Evolutionary conservation across 2,888 invertebrate genomes (phyloP), one percentile per base, ranked within the genome.

Genomic region (Eumerus sabulonum): DNA sequence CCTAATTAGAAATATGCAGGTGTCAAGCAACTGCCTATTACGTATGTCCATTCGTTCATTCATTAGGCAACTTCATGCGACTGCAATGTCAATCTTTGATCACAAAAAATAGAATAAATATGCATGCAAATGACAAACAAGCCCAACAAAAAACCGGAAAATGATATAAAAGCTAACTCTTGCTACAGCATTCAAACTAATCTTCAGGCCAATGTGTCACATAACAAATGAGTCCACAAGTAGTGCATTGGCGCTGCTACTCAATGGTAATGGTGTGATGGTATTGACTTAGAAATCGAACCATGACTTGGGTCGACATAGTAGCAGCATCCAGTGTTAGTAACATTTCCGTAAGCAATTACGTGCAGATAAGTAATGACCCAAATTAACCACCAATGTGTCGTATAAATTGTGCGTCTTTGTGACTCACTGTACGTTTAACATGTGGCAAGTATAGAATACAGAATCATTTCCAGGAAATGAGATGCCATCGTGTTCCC

Each of bases 271-370:
- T 27, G 27, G 2, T 27, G 7, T 27, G 27, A 7, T 27, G 13
- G 17, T 47, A 54, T 60, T 54, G 66, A 74, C 67, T 74, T 68
- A 63, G 62, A 57, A 68, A 74, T 68, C 62, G 74, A 74, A 62
- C 1, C 36, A 44, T 27, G 18, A 51, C 11, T 56, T 71, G 2
- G 38, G 9, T 64, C 47, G 59, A 44, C 44, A 27, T 35, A 47
- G 56, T n/a, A n/a, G n/a, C 27, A 27, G 7, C 27, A 38, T 62
- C 54, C 17, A 27, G 36, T 47, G 63, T 27, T 64, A 68, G 74
- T 74, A 53, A 64, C 73, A 51, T 59, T 79, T 79, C 74, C 73
- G 53, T 45, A 40, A 56, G 68, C 40, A 70, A 70, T 74, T 63
- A 63, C 45, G 27, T 38, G 18, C n/a, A 62, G 63, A 74, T 64